Base-by-base conservation (phyloP, 2,888 invertebrate species). In the Heliconius charithonia region DNA sequence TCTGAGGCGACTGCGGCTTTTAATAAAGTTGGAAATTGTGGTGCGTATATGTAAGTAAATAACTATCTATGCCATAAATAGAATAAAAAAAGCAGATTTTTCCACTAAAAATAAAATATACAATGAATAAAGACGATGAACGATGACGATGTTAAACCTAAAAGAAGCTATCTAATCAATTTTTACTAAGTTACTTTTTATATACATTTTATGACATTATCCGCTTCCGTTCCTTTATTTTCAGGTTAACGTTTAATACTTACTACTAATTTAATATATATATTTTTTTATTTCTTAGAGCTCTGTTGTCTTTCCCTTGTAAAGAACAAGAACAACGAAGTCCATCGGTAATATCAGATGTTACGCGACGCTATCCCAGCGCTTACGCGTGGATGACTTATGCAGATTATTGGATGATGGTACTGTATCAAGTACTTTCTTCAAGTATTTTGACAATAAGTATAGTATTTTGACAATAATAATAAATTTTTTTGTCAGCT, bases 351-450 rank as follows among this genome's bases (percentile, higher is more conserved):
- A 81, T 94, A 19, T 83, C 91, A 2, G 94, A 93, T 67, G 83
- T 94, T 12, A 84, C 92, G 12, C 90, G 92, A 1, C 85, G 90
- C 2, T 89, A 90, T 59, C 93, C 94, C 32, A 92, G 90, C 79
- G 93, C 94, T 0, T 93, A 93, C 83, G 86, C 90, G 0, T 95
- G 94, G 94, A 88, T 92, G 82, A 91, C 91, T 0, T 87, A 93
- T 6, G 92, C 94, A 67, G 89, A 92, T 13, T 88, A 91, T 65
- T 84, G 83, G 83, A 75, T 83, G 77, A 83, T 79, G 86, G 92
- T 92, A 85, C 37, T 66, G 73, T 29, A 37, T 65, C 69, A 27
- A 32, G 16, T 62, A 73, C n/a, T n/a, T 62, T 62, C n/a, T 37
- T 32, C 10, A 7, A 69, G 1, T 13, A 41, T 70, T 19, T 25